Evolutionary conservation across 2,797 vertebrate species (phyloP).

Genomic region (Momotus momota): DNA sequence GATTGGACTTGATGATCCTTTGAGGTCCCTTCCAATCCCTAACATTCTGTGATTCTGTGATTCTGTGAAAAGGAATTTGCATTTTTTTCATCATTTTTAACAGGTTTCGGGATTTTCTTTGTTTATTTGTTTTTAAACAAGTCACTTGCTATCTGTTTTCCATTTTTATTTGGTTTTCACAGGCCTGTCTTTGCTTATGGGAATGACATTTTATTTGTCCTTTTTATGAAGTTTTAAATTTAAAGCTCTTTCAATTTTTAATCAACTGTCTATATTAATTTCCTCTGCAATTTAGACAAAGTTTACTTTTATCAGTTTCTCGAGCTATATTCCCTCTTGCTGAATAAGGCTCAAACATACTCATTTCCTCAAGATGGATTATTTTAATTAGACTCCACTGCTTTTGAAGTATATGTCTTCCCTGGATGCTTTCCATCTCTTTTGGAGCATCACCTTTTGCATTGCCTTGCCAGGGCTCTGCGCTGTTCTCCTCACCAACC

Average conservation of each 20-base stretch:
- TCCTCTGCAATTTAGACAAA: conserved; percentile 22
- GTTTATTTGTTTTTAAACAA: not conserved
- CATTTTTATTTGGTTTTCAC: not conserved
- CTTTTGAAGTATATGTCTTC: not conserved
- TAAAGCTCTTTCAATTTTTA: conserved; percentile 20
- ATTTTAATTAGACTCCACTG: conserved; percentile 57
- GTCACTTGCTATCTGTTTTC: not conserved
- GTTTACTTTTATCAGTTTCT: conserved; percentile 37
- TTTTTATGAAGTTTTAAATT: not conserved
- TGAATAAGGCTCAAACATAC: conserved; percentile 22
- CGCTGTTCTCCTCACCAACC: not conserved
- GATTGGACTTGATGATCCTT: too few species aligned
- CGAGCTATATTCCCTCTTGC: not conserved
- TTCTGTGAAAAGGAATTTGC: not conserved
- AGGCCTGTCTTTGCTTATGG: not conserved
- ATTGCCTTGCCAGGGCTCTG: not conserved
- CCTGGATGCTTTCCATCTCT: conserved; percentile 19
- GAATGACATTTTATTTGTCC: not conserved
- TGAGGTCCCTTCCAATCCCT: too few species aligned
- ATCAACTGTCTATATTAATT: conserved; percentile 54
- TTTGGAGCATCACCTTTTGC: not conserved
- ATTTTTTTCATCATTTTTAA: not conserved
- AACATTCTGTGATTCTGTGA: too few species aligned
- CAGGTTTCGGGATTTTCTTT: not conserved
- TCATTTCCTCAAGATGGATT: conserved; percentile 51